These are phyloP conservation scores for Nerophis ophidion DNA, from an alignment of 2,113 vertebrate species.

Conservation along the genomic window DNA sequence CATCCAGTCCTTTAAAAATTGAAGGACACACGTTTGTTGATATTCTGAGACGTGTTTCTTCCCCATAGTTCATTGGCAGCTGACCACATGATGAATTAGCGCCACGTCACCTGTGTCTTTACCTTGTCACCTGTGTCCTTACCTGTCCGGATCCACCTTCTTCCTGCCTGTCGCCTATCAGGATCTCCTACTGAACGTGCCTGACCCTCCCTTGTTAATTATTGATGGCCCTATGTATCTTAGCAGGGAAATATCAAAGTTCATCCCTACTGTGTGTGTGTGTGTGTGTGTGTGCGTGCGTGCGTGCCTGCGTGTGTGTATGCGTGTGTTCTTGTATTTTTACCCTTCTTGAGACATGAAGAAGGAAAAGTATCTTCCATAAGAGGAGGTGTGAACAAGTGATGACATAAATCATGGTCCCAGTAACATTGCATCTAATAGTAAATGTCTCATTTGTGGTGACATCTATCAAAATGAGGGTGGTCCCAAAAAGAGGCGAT, in stretches of 20 bases:
- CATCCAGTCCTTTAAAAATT: neutral
- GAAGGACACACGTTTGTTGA: neutral
- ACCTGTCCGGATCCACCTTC: constrained; percentile 3
- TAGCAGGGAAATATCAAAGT: constrained; percentile 43
- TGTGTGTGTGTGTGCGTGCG: constrained; percentile 9
- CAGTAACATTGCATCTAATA: too few species aligned
- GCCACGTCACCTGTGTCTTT: neutral
- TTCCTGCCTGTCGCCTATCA: constrained; percentile 5
- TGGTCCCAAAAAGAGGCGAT: too few species aligned
- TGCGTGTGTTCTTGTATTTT: neutral
- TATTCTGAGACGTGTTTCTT: neutral
- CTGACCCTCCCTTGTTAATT: constrained; percentile 44
- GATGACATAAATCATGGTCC: too few species aligned
- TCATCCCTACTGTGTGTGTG: constrained; percentile 20
- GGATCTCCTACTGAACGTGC: neutral
- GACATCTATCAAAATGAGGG: too few species aligned
- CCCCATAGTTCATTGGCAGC: constrained; percentile 21
- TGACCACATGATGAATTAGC: constrained; percentile 24
- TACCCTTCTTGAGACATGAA: too few species aligned
- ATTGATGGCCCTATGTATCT: constrained; percentile 44
- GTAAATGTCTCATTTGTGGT: too few species aligned
- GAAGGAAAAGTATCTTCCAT: too few species aligned
- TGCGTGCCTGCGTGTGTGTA: constrained; percentile 7
- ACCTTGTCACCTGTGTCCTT: neutral
- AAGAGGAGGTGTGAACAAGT: too few species aligned